Evolutionary conservation across 1,140 invertebrate genomes (phyloP).

Genomic region (Andricus grossulariae): DNA sequence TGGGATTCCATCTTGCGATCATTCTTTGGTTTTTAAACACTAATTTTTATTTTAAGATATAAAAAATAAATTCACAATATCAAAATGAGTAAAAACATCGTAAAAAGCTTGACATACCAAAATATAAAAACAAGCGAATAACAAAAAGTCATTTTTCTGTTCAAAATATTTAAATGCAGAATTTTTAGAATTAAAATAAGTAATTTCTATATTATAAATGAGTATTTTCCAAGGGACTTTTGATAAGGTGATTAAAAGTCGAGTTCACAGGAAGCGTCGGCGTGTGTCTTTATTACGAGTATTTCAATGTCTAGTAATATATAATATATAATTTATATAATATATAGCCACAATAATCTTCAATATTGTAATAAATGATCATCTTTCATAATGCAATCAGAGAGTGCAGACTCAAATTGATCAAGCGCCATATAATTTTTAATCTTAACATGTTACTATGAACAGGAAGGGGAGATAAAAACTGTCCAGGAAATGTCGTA

Average conservation of each 20-base stretch:
- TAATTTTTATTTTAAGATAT: too few species aligned
- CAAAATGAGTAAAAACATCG: too few species aligned
- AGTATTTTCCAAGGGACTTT: background rate
- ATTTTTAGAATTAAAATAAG: too few species aligned
- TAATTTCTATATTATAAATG: too few species aligned
- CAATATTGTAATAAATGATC: conserved; percentile 70
- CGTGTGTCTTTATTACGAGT: conserved; percentile 72
- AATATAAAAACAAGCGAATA: background rate
- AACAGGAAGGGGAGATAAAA: too few species aligned
- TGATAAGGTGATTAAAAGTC: conserved; percentile 19
- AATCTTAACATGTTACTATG: too few species aligned
- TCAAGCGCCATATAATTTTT: too few species aligned
- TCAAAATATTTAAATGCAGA: too few species aligned
- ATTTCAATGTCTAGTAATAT: conserved; percentile 74
- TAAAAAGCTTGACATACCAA: background rate
- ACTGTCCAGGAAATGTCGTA: too few species aligned
- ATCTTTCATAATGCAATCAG: conserved; percentile 59
- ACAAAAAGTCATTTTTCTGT: background rate
- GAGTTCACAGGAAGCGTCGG: conserved; percentile 71
- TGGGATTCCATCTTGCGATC: too few species aligned
- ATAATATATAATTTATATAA: conserved; percentile 72
- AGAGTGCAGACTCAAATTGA: conserved; percentile 46
- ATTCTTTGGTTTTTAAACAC: too few species aligned
- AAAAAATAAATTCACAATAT: too few species aligned
- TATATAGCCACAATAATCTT: conserved; percentile 71